Base-by-base conservation (phyloP, 2,797 vertebrate genomes). In the Manis javanica region DNA sequence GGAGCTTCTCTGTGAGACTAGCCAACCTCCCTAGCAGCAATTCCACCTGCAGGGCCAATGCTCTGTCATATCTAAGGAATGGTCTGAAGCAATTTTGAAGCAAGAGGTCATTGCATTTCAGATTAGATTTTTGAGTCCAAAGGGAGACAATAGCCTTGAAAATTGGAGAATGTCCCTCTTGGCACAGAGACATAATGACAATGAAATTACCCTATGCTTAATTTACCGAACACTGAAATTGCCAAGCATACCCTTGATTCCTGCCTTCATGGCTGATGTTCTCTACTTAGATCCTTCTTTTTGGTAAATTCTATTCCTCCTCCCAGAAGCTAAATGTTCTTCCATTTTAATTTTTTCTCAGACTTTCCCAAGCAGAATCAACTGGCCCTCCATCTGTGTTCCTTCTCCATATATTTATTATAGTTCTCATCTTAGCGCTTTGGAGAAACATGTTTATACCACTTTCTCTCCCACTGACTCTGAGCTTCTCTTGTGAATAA, bases 401-500 rank as follows among this genome's bases (percentile, higher is more conserved):
- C 59, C 68, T 61, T 53, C 34, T 72, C 59, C 23, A 5, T 16
- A 23, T 7, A 55, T 24, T 63, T 53, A n/a, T 3, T n/a, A 39
- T 19, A 53, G 46, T 51, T 42, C 51, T 82, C 34, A 24, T 72
- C 61, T 49, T 19, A 85, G 0, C 46, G 9, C 61, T 31, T 11
- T 82, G 77, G 75, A 71, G 78, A 92, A 83, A 39, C 1, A 0
- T 16, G 23, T 71, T 84, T 81, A 39, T 2, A 0, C 6, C 21
- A 37, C 63, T 75, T 75, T 68, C 34, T 85, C 57, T 64, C 21
- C 64, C 69, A 68, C 8, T 8, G 34, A 42, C 57, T 88, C 68
- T 51, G 86, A 84, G 69, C 2, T 83, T 89, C 78, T 85, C n/a
- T 72, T 59, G n/a, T 64, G 37, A 92, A 51, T 74, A 83, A 92